Base-by-base conservation (phyloP, 2,888 invertebrate species). In the Pristionchus maxplancki region DNA sequence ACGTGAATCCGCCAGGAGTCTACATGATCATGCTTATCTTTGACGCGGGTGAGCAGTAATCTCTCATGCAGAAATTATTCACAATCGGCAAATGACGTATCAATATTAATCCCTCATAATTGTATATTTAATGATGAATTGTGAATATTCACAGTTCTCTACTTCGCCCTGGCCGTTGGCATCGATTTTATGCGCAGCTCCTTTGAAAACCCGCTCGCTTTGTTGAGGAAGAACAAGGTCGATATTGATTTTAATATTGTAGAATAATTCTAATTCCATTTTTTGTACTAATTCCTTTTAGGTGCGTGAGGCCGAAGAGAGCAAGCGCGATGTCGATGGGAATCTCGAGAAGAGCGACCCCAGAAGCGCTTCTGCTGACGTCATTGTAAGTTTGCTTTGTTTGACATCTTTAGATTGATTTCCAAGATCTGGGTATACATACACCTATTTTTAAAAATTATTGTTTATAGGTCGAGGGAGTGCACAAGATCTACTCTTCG, bases 401-500 rank as follows among this genome's bases (percentile, higher is more conserved):
- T n/a, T n/a, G n/a, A n/a, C n/a, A n/a, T n/a, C n/a, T 44, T 44
- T 11, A 44, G 6, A 44, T 9, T 44, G 44, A 9, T 11, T 44
- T 44, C 11, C 11, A 44, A 44, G 44, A 44, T 44, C 44, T 44
- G 11, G n/a, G n/a, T n/a, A n/a, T 15, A 15, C 71, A 13, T n/a
- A n/a, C n/a, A n/a, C n/a, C n/a, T n/a, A n/a, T n/a, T n/a, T n/a
- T n/a, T 9, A 44, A n/a, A 74, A 44, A 44, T 9, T 17, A 58
- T 71, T 81, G n/a, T n/a, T n/a, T n/a, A 9, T 20, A 85, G 85
- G 24, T 85, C 13, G 31, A 44, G 9, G 85, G 44, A 8, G 64
- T 85, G 28, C 85, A 85, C 44, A 85, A 85, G 28, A 44, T 64
- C n/a, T 85, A 44, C 8, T 8, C 64, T 1, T 62, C 44, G 40